Base-by-base conservation (phyloP, 2,113 vertebrate genomes). In the Sclerurus mexicanus region DNA sequence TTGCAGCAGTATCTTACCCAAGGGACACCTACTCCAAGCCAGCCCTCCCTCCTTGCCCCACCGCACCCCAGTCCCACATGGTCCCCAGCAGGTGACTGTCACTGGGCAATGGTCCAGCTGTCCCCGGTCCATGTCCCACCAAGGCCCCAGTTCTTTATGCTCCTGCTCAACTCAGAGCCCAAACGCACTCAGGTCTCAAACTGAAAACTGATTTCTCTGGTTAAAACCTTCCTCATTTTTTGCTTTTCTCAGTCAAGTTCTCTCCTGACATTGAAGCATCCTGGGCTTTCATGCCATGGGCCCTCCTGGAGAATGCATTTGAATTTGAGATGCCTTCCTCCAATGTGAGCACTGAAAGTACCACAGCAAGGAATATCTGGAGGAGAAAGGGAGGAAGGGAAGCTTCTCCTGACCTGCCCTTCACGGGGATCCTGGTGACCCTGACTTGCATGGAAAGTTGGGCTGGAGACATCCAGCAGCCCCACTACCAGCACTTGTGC, bases 201-300 rank as follows among this genome's bases (percentile, higher is more conserved):
- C 31, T 37, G 42, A 62, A 87, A 81, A 69, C 5, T 1, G 1
- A 31, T 10, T 49, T 60, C 2, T 73, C 40, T 64, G 35, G 37
- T 66, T 56, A 44, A 90, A 83, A 64, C 4, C 25, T n/a, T 42
- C 40, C 37, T 39, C 10, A 2, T 12, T 63, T 83, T 60, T 55
- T 2, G 0, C 35, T 69, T 66, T 64, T 64, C 49, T 68, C 73
- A 19, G 23, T 37, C 46, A 55, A 86, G 67, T 24, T n/a, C 69
- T 28, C 30, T 69, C 63, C 56, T 62, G 69, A n/a, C 72, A 47
- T 44, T 72, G 18, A 30, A 68, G 21, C 21, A 35, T 5, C 1
- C 0, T 35, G 35, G 35, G 10, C 21, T 80, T 58, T 37, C 53
- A 58, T 1, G 1, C 24, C 46, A 24, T 0, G 3, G 46, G 30